Base-by-base conservation (phyloP, 2,888 invertebrate species). In the Torymus aiolomorphi region DNA sequence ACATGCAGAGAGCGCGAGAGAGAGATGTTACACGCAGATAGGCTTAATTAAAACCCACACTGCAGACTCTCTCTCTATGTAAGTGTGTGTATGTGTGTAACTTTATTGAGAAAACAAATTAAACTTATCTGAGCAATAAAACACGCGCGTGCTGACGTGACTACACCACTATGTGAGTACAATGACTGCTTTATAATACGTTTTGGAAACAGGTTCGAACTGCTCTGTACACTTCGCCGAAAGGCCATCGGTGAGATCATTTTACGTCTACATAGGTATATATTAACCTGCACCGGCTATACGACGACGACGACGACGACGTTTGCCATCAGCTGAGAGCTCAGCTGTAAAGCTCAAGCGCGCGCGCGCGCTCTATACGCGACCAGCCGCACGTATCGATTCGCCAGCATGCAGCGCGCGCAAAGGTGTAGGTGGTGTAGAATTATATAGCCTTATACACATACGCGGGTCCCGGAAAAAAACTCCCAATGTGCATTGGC, bases 271-370 rank as follows among this genome's bases (percentile, higher is more conserved):
- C 2, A 54, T n/a, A n/a, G n/a, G 51, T 20, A 24, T 18, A 51
- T 18, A 63, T 63, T 4, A 42, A 14, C 13, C 57, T 18, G 51
- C 51, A 14, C 31, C 12, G 54, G 56, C 31, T 31, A 31, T 31
- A 31, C 63, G 63, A 20, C 20, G 24, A 18, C 12, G 42, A 2
- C 52, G 24, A n/a, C 73, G 56, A 57, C 73, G 74, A 65, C 73
- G 71, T 80, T 31, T 84, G 84, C 85, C 88, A 86, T 89, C 89
- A 89, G 89, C 89, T 89, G 89, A 88, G 88, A 87, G 86, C 82
- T 85, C 89, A 89, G 88, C 89, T 89, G 89, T 67, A 61, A 66
- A 54, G 16, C 31, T 31, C 31, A 31, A 0, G 31, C 4, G 3
- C 31, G 5, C 31, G 31, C 31, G 31, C 31, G 2, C 31, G 31